Evolutionary conservation across 2,797 vertebrate species (phyloP), one percentile per base, ranked within the genome.

Genomic region (Champsocephalus gunnari): DNA sequence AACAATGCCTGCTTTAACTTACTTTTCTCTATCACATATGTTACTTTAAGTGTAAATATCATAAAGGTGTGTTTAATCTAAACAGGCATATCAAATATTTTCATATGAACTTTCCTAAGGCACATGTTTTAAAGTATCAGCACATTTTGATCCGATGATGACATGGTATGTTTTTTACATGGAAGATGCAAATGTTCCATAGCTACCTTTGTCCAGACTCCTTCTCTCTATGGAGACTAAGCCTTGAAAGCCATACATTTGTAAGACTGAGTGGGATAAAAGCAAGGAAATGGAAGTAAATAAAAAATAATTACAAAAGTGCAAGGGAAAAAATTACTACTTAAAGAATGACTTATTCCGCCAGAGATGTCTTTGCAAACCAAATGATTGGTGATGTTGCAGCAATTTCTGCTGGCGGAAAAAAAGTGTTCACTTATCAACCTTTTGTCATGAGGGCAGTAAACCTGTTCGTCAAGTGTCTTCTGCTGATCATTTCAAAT

Each of bases 231-330:
- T 48, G 75, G 61, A 71, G 57, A 59, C 73, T 14, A 41, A 64
- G 62, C 69, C 11, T 74, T 81, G 65, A 85, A 80, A 85, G 74
- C 70, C 51, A 73, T 68, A 38, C 73, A 76, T 65, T n/a, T 68
- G 38, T n/a, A 49, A 11, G n/a, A 45, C 24, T 76, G 70, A 75
- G 58, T 63, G 43, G 34, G 49, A 71, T 65, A 71, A 62, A 73
- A 67, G 44, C 28, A 47, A 41, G 11, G 17, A 78, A 80, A 75
- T 71, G 17, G 50, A 63, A 59, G 32, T 43, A 70, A 38, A 82
- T 76, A 67, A 59, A 28, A 58, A 57, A 59, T 44, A 53, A 55
- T 28, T 12, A n/a, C 65, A 69, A 54, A 44, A 73, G 79, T 28
- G 47, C 65, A 65, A 70, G 50, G 61, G 57, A 9, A 62, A 48